phyloP scores from a whole-genome alignment of 2,797 vertebrate species.

The Anolis apletophallus region DNA sequence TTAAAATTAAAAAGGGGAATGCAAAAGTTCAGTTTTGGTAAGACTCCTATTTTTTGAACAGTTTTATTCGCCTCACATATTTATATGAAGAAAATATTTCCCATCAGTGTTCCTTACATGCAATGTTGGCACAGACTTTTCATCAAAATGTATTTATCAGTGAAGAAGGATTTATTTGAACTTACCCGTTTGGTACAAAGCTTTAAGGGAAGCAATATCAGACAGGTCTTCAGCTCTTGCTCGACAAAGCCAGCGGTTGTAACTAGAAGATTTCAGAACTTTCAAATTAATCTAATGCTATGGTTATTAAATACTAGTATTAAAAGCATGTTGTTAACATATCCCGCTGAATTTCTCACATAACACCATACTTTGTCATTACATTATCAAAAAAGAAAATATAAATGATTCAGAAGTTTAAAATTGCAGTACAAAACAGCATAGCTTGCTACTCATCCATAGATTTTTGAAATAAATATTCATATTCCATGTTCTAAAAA shows the following conservation, averaged over 20 bases:
- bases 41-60: too few relatives aligned
- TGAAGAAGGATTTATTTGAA: not conserved
- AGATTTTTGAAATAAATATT: too few relatives aligned
- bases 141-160: not conserved
- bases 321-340: not conserved
- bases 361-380: not conserved
- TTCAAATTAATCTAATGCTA: not conserved
- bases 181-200: constrained; percentile 96
- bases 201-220: constrained; percentile 95
- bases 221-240: constrained; percentile 96
- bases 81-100: too few relatives aligned
- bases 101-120: not conserved
- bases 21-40: too few relatives aligned
- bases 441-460: too few relatives aligned
- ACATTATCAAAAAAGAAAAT: not conserved
- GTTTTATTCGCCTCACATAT: too few relatives aligned
- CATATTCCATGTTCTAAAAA: not conserved
- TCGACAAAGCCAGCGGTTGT: constrained; percentile 94
- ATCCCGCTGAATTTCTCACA: not conserved
- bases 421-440: too few relatives aligned
- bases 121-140: not conserved
- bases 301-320: not conserved
- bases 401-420: not conserved
- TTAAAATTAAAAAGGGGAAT: too few relatives aligned
- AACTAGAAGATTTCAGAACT: constrained; percentile 78